Evolutionary conservation across 2,888 invertebrate genomes (phyloP), one percentile per base, ranked within the genome.

Genomic region (Cephus spinipes): DNA sequence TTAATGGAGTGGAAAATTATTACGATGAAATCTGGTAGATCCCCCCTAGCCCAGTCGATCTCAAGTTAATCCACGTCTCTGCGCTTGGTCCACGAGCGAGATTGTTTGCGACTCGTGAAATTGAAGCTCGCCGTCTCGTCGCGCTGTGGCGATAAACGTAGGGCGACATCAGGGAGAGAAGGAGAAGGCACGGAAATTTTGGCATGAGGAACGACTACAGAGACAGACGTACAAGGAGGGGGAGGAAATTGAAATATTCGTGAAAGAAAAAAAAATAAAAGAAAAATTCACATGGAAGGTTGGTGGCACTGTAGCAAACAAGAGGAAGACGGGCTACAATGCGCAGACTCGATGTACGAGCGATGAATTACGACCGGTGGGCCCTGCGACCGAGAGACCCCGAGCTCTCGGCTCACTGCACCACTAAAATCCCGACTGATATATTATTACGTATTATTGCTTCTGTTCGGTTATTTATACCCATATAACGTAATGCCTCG

Each of bases 391-490:
- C 87, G 75, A 75, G 33, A 36, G n/a, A 30, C n/a, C 55, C 34
- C 71, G 69, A 30, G n/a, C 73, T 23, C 15, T n/a, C 9, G 55
- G 55, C 55, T 86, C 85, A 88, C 89, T 89, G 86, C 91, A 87
- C 89, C 87, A 91, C 91, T 91, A 90, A 91, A 91, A 91, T 91
- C 91, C 91, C 90, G 90, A 88, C 91, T 91, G 91, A 91, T 91
- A 91, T 91, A 91, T 91, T 91, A 91, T 91, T 91, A 91, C 91
- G 91, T 91, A 91, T 91, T 90, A 91, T 91, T 91, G 91, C 90
- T 89, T 88, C 89, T 86, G 88, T 90, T 90, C 90, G 90, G 91
- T 91, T 91, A 91, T 91, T 91, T 91, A 91, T 91, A 91, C 89
- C 90, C 90, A 90, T 91, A 90, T 90, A 90, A 91, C 90, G 89